A percentile compares a stretch with the other conserved stretches of the same genome.
Evolutionary conservation across 2,797 vertebrate genomes (phyloP).

Genomic region (Leptoclinus maculatus): DNA sequence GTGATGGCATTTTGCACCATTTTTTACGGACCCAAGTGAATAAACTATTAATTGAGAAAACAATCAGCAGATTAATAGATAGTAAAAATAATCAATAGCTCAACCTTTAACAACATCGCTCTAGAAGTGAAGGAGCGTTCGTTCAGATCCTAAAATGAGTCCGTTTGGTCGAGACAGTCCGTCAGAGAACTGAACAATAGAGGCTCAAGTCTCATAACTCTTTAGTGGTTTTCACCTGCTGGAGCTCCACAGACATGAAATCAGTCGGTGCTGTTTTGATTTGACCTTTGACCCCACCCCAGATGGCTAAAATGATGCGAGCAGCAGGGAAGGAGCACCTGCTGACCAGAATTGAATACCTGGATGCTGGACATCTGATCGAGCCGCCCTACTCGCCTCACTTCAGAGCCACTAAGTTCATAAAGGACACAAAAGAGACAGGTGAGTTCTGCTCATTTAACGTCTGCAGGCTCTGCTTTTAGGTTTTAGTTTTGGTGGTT

Average conservation of each 20-base stretch:
- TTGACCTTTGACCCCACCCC: conserved; percentile 25
- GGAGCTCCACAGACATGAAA: background rate
- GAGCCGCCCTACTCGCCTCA: conserved; percentile 82
- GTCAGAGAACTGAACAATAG: too few relatives aligned
- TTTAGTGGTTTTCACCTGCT: too few relatives aligned
- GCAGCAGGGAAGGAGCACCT: conserved; percentile 73
- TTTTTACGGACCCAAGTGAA: too few relatives aligned
- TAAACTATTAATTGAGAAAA: too few relatives aligned
- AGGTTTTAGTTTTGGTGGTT: background rate
- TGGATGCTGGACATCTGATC: conserved; percentile 77
- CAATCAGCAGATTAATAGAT: too few relatives aligned
- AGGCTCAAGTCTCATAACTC: too few relatives aligned
- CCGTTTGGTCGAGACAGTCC: background rate
- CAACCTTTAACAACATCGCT: too few relatives aligned
- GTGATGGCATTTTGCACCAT: too few relatives aligned
- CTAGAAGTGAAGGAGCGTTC: too few relatives aligned
- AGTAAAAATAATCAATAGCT: too few relatives aligned
- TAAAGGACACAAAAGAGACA: rapidly evolving
- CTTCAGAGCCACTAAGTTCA: conserved; percentile 63
- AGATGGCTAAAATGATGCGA: conserved; percentile 69
- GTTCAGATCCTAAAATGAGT: too few relatives aligned
- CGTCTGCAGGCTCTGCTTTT: background rate
- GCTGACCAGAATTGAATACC: conserved; percentile 68
- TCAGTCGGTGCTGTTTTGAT: background rate
- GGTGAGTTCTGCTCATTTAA: conserved; percentile 24